Conservation (phyloP, 53 echinoderm and acorn worm species). For the Patiria pectinifera region DNA sequence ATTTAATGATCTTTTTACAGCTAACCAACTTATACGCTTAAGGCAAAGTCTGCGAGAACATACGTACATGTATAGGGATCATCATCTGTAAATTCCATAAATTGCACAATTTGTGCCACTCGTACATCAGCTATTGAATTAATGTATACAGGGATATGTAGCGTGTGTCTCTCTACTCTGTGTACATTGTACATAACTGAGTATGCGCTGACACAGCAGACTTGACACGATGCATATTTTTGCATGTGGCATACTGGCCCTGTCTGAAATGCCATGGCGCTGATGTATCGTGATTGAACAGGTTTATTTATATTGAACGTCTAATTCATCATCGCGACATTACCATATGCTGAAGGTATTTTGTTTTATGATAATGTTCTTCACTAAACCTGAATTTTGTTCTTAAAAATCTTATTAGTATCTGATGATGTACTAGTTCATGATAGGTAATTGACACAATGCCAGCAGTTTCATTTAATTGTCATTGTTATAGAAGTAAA, state of each 20-base stretch:
- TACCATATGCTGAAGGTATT: background rate
- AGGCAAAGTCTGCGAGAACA: background rate
- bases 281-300: background rate
- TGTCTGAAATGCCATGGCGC: background rate
- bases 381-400: no score
- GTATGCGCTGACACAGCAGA: background rate
- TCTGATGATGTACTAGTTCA: no score
- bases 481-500: no score
- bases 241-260: background rate
- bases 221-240: background rate
- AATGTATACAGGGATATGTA: background rate
- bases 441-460: no score
- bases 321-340: background rate
- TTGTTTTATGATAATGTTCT: background rate
- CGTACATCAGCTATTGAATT: constrained; percentile 40
- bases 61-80: background rate
- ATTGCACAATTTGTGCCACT: constrained; percentile 28
- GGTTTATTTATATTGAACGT: background rate
- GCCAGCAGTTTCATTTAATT: no score
- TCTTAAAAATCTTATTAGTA: no score
- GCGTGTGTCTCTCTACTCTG: background rate
- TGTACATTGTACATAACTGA: background rate
- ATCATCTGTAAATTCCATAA: constrained; percentile 13
- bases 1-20: no score
- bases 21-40: no score